Evolutionary conservation across 2,113 vertebrate genomes (phyloP).

Genomic region (Catharus bicknelli): DNA sequence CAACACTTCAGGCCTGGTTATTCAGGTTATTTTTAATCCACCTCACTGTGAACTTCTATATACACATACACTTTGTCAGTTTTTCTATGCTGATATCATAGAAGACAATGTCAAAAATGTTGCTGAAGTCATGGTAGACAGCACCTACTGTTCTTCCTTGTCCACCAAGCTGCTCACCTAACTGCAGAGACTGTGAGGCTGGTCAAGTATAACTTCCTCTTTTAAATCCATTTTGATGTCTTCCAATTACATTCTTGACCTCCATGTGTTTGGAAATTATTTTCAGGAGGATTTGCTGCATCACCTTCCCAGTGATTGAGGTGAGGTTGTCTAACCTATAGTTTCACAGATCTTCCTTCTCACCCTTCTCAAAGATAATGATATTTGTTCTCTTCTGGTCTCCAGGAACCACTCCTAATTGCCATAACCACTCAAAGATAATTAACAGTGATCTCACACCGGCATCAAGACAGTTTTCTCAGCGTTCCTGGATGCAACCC

Average conservation of each 20-base stretch:
- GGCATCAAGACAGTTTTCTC: not conserved
- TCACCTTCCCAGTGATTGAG: not conserved
- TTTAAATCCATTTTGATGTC: not conserved
- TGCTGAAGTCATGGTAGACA: not conserved
- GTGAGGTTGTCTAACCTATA: not conserved
- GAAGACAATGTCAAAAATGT: not conserved
- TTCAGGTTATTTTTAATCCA: not conserved
- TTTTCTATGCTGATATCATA: not conserved
- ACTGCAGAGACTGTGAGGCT: not conserved
- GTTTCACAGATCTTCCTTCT: not conserved
- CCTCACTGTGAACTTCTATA: not conserved
- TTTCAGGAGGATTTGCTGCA: not conserved
- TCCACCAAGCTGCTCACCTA: not conserved
- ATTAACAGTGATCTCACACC: not conserved
- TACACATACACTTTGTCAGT: not conserved
- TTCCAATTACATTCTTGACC: not conserved
- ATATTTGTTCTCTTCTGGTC: not conserved
- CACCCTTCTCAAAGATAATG: not conserved
- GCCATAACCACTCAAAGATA: not conserved
- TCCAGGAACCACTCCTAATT: not conserved
- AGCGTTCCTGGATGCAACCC: not conserved
- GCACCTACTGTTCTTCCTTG: not conserved
- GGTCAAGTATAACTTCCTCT: not conserved
- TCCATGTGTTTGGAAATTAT: not conserved
- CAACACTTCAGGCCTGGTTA: not conserved